Conservation (phyloP, 2,113 vertebrate species). For the Cheilinus undulatus region DNA sequence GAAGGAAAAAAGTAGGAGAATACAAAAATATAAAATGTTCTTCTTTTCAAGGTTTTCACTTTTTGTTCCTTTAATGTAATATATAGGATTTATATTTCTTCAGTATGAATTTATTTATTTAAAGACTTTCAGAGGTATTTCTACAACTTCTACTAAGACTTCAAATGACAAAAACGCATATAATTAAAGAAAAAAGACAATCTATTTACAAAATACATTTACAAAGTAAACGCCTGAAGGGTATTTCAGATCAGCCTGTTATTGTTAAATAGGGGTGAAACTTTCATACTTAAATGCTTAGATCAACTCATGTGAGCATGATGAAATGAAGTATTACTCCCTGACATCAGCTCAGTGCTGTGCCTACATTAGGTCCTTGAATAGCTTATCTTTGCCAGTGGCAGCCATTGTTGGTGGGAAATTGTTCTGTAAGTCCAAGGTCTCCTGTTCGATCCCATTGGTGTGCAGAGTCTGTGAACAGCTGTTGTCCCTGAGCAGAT, state of each 20-base stretch:
- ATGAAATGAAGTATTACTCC: constrained; percentile 4
- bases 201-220: no score
- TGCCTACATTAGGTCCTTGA: constrained; percentile 10
- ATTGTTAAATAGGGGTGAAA: not conserved
- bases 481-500: constrained; percentile 26
- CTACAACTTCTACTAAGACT: no score
- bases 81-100: no score
- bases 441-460: constrained; percentile 17
- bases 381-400: not conserved
- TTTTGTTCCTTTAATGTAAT: no score
- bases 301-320: not conserved
- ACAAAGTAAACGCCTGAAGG: no score
- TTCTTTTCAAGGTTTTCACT: no score
- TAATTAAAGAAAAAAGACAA: no score
- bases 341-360: constrained; percentile 5
- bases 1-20: no score
- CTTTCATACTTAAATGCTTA: constrained; percentile 1
- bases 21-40: no score
- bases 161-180: no score
- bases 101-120: no score
- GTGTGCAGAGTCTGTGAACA: constrained; percentile 14
- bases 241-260: not conserved
- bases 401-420: not conserved
- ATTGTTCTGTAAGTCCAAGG: constrained; percentile 9
- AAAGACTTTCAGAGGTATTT: no score